Base-by-base conservation (phyloP, 2,797 vertebrate species). In the Artibeus lituratus region DNA sequence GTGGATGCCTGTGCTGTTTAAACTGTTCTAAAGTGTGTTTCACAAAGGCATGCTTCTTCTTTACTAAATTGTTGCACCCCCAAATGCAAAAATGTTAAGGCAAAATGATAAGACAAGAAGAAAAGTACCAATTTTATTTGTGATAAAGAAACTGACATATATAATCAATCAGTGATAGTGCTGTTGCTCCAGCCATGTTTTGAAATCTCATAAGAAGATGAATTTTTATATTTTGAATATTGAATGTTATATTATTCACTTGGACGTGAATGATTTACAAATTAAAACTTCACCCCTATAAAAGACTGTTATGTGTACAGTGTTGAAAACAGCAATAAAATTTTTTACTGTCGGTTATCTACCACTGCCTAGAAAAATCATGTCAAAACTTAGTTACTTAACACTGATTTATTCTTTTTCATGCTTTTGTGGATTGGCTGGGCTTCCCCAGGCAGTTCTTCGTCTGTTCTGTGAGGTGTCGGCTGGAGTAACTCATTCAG, bases 221-320 rank as follows among this genome's bases (percentile, higher is more conserved):
- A 82, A 39, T 42, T 87, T 82, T 67, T 84, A 55, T 87, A 26
- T 85, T 94, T 96, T 95, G 88, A 78, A 29, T 90, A 57, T 92
- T 88, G 87, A 90, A 91, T 94, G 19, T 53, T 55, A 39, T 8
- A 69, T 83, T 88, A 70, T 81, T 94, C 57, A 92, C 9, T 76
- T 94, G n/a, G 37, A 72, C 65, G 29, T 26, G 62, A 89, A 77
- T 93, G 57, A 86, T 39, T 91, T 96, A 94, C 24, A 74, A 81
- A 93, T 78, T 88, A 88, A 86, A 90, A 74, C 26, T 95, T 83
- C 57, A 80, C 44, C 84, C 29, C 11, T 83, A 55, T 16, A 73
- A 84, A 93, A 95, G 44, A 73, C 74, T 70, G 35, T 65, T 55
- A 85, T 29, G 35, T 62, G 22, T 73, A 90, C 87, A 57, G 59